A percentile compares a stretch with the other conserved stretches of the same genome.
These are phyloP conservation scores for Hybognathus amarus DNA, from an alignment of 2,797 vertebrate species.

Conservation along the genomic window DNA sequence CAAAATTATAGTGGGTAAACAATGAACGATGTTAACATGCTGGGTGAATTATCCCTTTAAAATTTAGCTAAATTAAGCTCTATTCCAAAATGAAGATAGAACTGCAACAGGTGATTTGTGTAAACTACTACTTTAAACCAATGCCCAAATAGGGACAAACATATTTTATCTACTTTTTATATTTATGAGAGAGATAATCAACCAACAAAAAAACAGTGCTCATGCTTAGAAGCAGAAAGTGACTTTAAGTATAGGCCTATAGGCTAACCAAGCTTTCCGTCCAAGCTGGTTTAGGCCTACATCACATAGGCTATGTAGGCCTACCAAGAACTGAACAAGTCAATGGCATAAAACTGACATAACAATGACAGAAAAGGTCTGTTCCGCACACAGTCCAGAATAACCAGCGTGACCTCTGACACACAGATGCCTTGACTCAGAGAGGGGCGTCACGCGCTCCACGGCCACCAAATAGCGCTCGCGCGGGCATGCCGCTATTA, in stretches of 20 bases:
- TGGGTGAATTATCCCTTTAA: background rate
- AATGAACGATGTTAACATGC: no score
- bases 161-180: background rate
- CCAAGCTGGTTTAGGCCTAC: background rate
- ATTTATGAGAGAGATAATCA: background rate
- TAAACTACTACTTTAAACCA: background rate
- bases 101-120: background rate
- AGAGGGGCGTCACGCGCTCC: constrained; percentile 50
- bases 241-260: background rate
- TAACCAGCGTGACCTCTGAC: constrained; percentile 53
- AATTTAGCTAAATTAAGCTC: background rate
- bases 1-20: no score
- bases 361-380: background rate
- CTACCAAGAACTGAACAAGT: background rate
- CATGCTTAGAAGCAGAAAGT: background rate
- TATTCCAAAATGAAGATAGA: background rate
- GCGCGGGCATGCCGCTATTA: constrained; percentile 30
- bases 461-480: constrained; percentile 68
- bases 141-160: background rate
- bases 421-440: constrained; percentile 62
- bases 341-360: background rate
- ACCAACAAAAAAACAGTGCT: background rate
- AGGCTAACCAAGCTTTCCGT: background rate
- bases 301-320: no score
- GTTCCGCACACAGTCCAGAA: constrained; percentile 37